Conservation (phyloP, 37 sponge, comb jelly and placozoan genomes). For the Spongia lamella region DNA sequence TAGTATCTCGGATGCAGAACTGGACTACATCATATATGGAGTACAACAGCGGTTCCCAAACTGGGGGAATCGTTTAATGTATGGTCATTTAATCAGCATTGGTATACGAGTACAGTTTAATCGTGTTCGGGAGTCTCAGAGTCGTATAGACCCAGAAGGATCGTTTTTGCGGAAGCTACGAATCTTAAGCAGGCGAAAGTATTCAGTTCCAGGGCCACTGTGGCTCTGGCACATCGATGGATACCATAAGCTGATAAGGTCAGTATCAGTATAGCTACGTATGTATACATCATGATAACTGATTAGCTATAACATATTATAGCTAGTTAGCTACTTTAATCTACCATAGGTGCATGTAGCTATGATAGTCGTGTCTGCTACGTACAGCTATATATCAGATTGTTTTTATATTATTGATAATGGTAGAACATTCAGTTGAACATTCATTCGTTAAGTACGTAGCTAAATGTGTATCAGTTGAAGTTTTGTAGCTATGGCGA, state of each 20-base stretch:
- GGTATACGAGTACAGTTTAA: conserved; percentile 41
- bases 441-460: too few species aligned
- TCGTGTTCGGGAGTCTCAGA: conserved; percentile 41
- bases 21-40: conserved; percentile 29
- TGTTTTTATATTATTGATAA: too few species aligned
- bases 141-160: conserved; percentile 57
- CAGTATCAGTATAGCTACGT: neutral
- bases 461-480: too few species aligned
- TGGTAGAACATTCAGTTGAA: too few species aligned
- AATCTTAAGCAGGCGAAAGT: conserved; percentile 23
- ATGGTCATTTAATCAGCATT: conserved; percentile 15
- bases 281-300: too few species aligned
- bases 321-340: too few species aligned
- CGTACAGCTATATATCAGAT: too few species aligned
- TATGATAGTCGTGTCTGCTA: too few species aligned
- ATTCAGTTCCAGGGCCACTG: conserved; percentile 10
- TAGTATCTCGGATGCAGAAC: conserved; percentile 44
- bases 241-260: conserved; percentile 13
- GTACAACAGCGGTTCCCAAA: conserved; percentile 33
- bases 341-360: too few species aligned
- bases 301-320: too few species aligned
- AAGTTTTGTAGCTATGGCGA: too few species aligned
- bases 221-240: conserved; percentile 14
- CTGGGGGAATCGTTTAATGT: conserved; percentile 23
- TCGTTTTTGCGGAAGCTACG: conserved; percentile 1